Percentiles rank a stretch among this genome's conserved stretches.
Conservation (phyloP, 1,140 invertebrate genomes). For the Pseudomyrmex dendroicus region DNA sequence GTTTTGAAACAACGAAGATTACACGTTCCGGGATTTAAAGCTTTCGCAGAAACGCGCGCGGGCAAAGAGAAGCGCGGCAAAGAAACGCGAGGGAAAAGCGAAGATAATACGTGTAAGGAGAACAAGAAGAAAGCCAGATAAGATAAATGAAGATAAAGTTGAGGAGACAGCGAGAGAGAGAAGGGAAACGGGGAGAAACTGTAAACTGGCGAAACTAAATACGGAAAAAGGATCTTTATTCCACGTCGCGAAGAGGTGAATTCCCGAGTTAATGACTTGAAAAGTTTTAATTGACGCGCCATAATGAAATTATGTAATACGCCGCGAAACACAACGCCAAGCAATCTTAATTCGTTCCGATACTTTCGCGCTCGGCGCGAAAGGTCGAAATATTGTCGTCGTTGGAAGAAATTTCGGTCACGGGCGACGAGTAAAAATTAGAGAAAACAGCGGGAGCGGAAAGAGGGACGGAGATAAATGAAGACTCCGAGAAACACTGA, state of each 20-base stretch:
- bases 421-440: slow-evolving; percentile 22
- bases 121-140: neutral
- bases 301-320: slow-evolving; percentile 44
- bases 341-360: slow-evolving; percentile 22
- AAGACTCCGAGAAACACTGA: slow-evolving; percentile 15
- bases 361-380: slow-evolving; percentile 25
- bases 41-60: neutral
- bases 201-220: slow-evolving; percentile 25
- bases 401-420: neutral
- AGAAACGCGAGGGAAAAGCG: neutral
- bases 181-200: neutral
- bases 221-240: slow-evolving; percentile 24
- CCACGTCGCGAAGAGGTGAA: slow-evolving; percentile 22
- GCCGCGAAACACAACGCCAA: slow-evolving; percentile 13
- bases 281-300: slow-evolving; percentile 46
- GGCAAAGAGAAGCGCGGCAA: neutral
- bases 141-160: slow-evolving; percentile 35
- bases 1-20: slow-evolving; percentile 68
- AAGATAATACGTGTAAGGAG: slow-evolving; percentile 6
- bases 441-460: neutral
- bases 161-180: neutral
- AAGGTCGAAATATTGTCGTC: neutral
- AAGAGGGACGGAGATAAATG: slow-evolving; percentile 53
- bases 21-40: slow-evolving; percentile 53
- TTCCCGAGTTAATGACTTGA: slow-evolving; percentile 42